Percentiles rank a stretch among this genome's conserved stretches.
phyloP scores from a whole-genome alignment of 92 coral and sea anemone genomes.

The Plumapathes pennacea region DNA sequence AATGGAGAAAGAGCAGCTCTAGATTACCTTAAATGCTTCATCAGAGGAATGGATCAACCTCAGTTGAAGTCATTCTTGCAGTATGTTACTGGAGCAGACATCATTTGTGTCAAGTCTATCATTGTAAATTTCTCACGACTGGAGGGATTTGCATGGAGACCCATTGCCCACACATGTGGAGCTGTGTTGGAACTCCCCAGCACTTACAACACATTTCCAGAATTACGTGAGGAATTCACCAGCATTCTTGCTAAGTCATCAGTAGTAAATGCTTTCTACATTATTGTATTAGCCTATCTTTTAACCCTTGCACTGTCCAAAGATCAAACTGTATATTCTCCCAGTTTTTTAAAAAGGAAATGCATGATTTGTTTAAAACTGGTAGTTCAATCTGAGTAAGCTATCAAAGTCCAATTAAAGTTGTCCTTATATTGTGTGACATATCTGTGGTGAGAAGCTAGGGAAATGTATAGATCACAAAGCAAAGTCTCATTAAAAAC shows the following conservation, averaged over 20 bases:
- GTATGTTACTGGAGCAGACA: slow-evolving; percentile 33
- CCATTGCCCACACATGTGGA: slow-evolving; percentile 44
- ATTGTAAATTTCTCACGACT: slow-evolving; percentile 14
- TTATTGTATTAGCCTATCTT: too few relatives aligned
- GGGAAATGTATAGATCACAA: too few relatives aligned
- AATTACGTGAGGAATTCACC: slow-evolving; percentile 34
- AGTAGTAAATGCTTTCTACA: too few relatives aligned
- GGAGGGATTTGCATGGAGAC: slow-evolving; percentile 32
- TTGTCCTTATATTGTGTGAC: too few relatives aligned
- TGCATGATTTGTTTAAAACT: too few relatives aligned
- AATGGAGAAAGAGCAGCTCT: slow-evolving; percentile 8
- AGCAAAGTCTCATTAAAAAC: too few relatives aligned
- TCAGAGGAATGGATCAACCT: slow-evolving; percentile 28
- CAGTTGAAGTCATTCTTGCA: slow-evolving; percentile 27
- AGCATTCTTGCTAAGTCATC: slow-evolving; percentile 13
- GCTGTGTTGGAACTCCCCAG: slow-evolving; percentile 42
- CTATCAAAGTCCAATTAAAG: too few relatives aligned
- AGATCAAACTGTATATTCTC: too few relatives aligned
- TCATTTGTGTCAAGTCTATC: slow-evolving; percentile 24
- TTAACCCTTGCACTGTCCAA: too few relatives aligned
- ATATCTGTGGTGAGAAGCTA: too few relatives aligned
- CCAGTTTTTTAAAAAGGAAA: too few relatives aligned
- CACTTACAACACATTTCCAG: slow-evolving; percentile 23
- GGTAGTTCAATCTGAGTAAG: too few relatives aligned
- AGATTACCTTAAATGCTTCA: slow-evolving; percentile 25